Conservation (phyloP, 1,140 invertebrate genomes). For the Halesus radiatus region DNA sequence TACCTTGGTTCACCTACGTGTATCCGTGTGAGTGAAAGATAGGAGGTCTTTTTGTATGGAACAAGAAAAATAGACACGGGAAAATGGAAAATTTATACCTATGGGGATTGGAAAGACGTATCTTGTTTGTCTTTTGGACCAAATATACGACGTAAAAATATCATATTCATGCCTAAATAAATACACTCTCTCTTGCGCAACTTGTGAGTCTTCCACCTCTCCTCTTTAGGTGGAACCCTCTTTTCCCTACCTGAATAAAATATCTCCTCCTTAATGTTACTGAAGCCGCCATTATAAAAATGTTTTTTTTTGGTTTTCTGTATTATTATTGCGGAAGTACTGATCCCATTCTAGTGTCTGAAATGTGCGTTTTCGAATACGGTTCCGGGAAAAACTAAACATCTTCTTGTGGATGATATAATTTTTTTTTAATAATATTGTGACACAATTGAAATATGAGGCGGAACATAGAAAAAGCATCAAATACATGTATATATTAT, state of each 20-base stretch:
- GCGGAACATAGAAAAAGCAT: too few species aligned
- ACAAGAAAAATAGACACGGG: constrained; percentile 57
- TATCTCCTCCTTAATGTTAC: constrained; percentile 32
- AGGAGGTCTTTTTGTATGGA: constrained; percentile 54
- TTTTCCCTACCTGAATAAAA: constrained; percentile 33
- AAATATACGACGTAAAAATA: constrained; percentile 58
- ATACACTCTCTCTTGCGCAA: constrained; percentile 44
- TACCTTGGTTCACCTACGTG: constrained; percentile 29
- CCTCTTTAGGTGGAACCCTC: constrained; percentile 1
- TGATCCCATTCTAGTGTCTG: constrained; percentile 20
- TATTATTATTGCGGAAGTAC: constrained; percentile 32
- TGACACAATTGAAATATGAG: too few species aligned
- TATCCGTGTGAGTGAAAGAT: constrained; percentile 51
- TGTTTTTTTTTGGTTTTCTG: constrained; percentile 38
- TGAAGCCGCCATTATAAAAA: constrained; percentile 33
- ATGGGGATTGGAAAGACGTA: constrained; percentile 57
- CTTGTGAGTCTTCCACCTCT: constrained; percentile 42
- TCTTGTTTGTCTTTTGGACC: constrained; percentile 58
- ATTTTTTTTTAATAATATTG: neutral
- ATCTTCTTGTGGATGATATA: neutral
- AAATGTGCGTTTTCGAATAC: constrained; percentile 1
- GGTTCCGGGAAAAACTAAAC: neutral
- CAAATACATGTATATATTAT: too few species aligned
- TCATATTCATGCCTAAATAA: constrained; percentile 58
- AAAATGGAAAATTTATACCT: constrained; percentile 59